phyloP scores from a whole-genome alignment of 2,888 invertebrate species.

The Agrochola lychnidis region DNA sequence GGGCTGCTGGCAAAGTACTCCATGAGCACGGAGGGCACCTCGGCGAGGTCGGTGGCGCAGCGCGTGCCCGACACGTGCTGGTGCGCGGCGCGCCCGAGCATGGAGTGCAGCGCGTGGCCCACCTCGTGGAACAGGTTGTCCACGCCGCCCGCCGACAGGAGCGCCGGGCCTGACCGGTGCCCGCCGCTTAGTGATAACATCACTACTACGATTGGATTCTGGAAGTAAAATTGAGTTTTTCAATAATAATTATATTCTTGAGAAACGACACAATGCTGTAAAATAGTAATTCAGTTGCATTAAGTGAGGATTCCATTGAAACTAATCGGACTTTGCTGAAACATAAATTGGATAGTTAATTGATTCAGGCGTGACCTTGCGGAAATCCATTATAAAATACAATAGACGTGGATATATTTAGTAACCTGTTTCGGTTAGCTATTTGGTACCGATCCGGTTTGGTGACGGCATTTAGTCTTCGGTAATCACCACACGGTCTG shows the following conservation, averaged over 20 bases:
- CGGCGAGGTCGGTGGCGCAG: slow-evolving; percentile 99
- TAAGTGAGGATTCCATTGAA: no score
- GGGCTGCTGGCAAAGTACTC: slow-evolving; percentile 97
- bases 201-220: slow-evolving; percentile 97
- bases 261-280: no score
- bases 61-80: slow-evolving; percentile 99
- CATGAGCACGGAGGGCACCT: slow-evolving; percentile 99
- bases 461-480: no score
- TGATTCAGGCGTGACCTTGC: no score
- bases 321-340: no score
- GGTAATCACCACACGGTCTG: slow-evolving; percentile 5
- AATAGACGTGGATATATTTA: no score
- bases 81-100: slow-evolving; percentile 95
- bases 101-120: slow-evolving; percentile 44
- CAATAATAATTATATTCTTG: no score
- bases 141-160: slow-evolving; percentile 87
- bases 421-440: no score
- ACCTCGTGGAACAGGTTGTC: slow-evolving; percentile 54
- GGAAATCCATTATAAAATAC: no score
- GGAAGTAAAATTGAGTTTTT: slow-evolving; percentile 38
- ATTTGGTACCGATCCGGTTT: neutral
- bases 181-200: slow-evolving; percentile 96
- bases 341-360: no score
- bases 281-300: no score
- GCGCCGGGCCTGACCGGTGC: slow-evolving; percentile 92